Percentiles rank a stretch among this genome's conserved stretches.
These are phyloP conservation scores for Hoplias malabaricus DNA, from an alignment of 2,113 vertebrate species.

Conservation along the genomic window DNA sequence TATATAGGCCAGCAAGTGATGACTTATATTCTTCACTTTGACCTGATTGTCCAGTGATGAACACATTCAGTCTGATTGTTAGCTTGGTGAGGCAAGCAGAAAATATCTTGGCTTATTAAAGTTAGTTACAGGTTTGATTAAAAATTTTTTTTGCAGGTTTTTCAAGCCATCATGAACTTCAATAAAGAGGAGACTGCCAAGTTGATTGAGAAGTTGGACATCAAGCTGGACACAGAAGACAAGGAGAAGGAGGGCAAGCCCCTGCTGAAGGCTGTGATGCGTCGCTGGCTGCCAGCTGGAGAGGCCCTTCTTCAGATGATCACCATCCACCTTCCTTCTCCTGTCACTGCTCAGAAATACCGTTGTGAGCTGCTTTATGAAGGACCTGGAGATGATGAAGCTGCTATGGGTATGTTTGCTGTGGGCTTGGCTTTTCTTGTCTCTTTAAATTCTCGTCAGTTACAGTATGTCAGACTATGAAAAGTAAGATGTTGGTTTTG, in stretches of 20 bases:
- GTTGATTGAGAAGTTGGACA: constrained; percentile 87
- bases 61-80: constrained; percentile 74
- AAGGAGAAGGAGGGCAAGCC: constrained; percentile 93
- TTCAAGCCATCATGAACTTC: constrained; percentile 94
- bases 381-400: constrained; percentile 90
- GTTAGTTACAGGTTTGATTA: not conserved
- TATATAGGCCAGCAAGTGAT: constrained; percentile 68
- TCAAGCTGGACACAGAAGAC: constrained; percentile 89
- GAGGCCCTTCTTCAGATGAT: constrained; percentile 97
- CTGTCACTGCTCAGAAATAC: constrained; percentile 93
- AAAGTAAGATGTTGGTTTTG: too few species aligned
- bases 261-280: constrained; percentile 94
- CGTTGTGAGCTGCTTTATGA: constrained; percentile 95
- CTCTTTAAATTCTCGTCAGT: not conserved
- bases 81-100: not conserved
- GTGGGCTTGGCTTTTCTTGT: not conserved
- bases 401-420: constrained; percentile 88
- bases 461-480: not conserved
- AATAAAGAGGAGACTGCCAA: constrained; percentile 88
- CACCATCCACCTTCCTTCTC: constrained; percentile 95
- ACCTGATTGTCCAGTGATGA: constrained; percentile 83
- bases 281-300: constrained; percentile 92
- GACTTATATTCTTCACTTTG: constrained; percentile 89
- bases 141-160: constrained; percentile 77
- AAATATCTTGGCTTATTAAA: too few species aligned